Evolutionary conservation across 1,140 invertebrate species (phyloP).

Genomic region (Propsilocerus akamusi): DNA sequence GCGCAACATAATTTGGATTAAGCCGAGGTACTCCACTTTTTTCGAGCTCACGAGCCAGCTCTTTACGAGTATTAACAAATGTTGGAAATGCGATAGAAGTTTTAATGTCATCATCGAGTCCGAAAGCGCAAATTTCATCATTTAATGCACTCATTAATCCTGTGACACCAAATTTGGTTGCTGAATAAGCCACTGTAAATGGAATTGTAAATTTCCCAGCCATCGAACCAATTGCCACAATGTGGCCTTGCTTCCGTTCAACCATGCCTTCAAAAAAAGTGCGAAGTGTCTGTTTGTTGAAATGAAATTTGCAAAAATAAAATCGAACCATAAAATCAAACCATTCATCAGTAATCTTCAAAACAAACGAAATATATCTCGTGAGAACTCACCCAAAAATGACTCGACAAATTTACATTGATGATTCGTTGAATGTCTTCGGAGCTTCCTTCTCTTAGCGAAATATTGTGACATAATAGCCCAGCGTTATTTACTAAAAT

Average conservation of each 20-base stretch:
- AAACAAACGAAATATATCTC: no score
- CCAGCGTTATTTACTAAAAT: constrained; percentile 22
- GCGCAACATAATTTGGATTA: no score
- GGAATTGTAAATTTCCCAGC: constrained; percentile 12
- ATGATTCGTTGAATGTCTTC: constrained; percentile 21
- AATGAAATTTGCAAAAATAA: no score
- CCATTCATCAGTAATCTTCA: no score
- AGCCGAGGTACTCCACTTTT: no score
- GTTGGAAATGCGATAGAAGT: constrained; percentile 20
- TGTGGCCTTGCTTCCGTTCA: constrained; percentile 16
- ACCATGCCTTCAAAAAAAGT: constrained; percentile 22
- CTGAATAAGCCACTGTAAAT: constrained; percentile 20
- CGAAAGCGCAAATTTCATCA: constrained; percentile 16
- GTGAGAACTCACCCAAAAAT: constrained; percentile 20
- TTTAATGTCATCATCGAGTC: constrained; percentile 18
- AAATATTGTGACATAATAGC: constrained; percentile 21
- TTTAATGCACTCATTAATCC: constrained; percentile 20
- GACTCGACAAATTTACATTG: constrained; percentile 19
- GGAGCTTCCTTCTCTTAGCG: constrained; percentile 15
- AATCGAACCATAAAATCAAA: no score
- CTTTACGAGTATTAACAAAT: constrained; percentile 14
- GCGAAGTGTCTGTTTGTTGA: constrained; percentile 14
- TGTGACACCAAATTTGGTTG: constrained; percentile 21
- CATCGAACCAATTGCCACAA: constrained; percentile 19
- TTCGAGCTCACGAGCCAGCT: no score